Base-by-base conservation (phyloP, 2,888 invertebrate species). In the Eupithecia tripunctaria region DNA sequence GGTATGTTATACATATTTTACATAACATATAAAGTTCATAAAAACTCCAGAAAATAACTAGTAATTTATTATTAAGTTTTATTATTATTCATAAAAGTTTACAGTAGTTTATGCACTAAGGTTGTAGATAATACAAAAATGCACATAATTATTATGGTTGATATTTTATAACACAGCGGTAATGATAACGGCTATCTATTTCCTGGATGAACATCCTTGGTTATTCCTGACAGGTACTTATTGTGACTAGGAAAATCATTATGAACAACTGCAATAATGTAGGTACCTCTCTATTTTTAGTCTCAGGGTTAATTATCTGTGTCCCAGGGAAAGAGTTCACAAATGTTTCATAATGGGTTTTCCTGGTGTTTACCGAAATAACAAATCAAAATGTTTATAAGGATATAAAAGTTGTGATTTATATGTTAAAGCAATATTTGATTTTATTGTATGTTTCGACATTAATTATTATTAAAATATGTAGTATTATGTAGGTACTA, bases 171-270 rank as follows among this genome's bases (percentile, higher is more conserved):
- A 63, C 32, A 60, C n/a, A 63, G 21, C 21, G 25, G 25, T 8
- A 21, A 8, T 38, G 64, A 64, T 64, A 64, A 63, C 2, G n/a
- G n/a, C 36, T 36, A 63, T 63, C 70, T 65, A 51, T 68, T 65
- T 74, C 70, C 70, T 74, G 70, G n/a, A 41, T 64, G 15, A 6
- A 67, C 64, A 68, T 69, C 62, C 36, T 63, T 62, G 32, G 29
- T 62, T 62, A n/a, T 32, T 18, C 10, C 27, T 62, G 32, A 62
- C 1, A 36, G 7, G 15, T 47, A 18, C 43, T n/a, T 47, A 47
- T n/a, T 47, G n/a, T n/a, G 8, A 51, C 56, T 25, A 25, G 56
- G 56, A 56, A 56, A 56, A 25, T 3, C 18, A 56, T 56, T 10
- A 56, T 56, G 14, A 25, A 21, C 10, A 12, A 56, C 51, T 51